Conservation (phyloP, 2,888 invertebrate species). For the Pyrrhosoma nymphula region DNA sequence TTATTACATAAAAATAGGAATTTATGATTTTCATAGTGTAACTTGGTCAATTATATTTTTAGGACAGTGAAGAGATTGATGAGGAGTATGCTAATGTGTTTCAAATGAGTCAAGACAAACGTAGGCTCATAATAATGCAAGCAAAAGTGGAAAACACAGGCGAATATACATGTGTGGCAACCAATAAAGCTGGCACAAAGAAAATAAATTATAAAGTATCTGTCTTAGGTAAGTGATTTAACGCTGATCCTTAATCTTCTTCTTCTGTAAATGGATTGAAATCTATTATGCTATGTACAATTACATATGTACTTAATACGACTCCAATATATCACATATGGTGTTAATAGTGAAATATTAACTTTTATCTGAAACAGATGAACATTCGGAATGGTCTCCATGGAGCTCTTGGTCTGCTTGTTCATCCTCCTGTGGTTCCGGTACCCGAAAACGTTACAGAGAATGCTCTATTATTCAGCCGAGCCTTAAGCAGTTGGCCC, state of each 20-base stretch:
- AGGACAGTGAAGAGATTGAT: conserved; percentile 62
- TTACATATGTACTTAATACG: neutral
- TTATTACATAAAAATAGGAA: too few species aligned
- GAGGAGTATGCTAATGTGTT: conserved; percentile 48
- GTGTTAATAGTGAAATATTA: neutral
- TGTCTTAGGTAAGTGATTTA: conserved; percentile 77
- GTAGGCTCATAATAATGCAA: conserved; percentile 53
- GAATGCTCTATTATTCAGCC: conserved; percentile 74
- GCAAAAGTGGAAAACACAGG: conserved; percentile 77
- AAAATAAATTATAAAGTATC: conserved; percentile 79
- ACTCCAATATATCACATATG: neutral
- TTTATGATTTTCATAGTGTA: too few species aligned
- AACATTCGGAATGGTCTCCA: conserved; percentile 76
- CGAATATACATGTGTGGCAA: conserved; percentile 81
- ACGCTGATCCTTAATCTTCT: neutral
- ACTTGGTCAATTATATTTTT: neutral
- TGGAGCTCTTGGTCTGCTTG: conserved; percentile 79
- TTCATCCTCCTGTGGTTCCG: conserved; percentile 77
- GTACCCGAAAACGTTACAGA: conserved; percentile 76
- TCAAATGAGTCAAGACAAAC: conserved; percentile 61
- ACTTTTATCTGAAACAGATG: neutral
- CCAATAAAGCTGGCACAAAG: conserved; percentile 81
- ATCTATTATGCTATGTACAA: neutral
- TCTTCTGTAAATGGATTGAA: neutral
- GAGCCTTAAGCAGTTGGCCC: neutral